These are phyloP conservation scores for Ptycholaimellus sp. DNA, from an alignment of 2,888 invertebrate genomes.

Conservation along the genomic window DNA sequence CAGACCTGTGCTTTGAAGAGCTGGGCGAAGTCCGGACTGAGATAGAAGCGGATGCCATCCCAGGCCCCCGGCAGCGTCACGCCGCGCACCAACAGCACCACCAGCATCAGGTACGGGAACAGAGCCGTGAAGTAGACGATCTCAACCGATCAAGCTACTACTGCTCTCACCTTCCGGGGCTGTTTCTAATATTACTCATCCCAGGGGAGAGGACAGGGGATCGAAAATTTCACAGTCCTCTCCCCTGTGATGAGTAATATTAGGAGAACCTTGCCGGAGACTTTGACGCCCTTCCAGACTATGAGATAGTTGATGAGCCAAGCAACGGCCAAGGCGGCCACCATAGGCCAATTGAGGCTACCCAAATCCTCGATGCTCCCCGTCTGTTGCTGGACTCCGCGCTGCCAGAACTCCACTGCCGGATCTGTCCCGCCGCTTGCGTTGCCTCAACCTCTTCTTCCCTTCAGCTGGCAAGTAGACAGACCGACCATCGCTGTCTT, in stretches of 20 bases:
- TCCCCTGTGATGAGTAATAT: background rate
- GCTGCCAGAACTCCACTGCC: background rate
- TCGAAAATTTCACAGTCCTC: background rate
- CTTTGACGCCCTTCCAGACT: conserved; percentile 63
- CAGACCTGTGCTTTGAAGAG: conserved; percentile 60
- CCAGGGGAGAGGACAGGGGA: background rate
- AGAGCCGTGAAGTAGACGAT: conserved; percentile 85
- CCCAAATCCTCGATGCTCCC: conserved; percentile 54
- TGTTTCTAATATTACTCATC: background rate
- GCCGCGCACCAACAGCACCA: conserved; percentile 61
- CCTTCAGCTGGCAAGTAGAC: no score
- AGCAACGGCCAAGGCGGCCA: conserved; percentile 61
- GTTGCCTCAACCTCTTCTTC: background rate
- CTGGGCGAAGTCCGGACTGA: conserved; percentile 70
- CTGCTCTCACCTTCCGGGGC: no score
- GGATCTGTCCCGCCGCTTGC: background rate
- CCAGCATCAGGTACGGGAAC: conserved; percentile 51
- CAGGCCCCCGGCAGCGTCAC: conserved; percentile 70
- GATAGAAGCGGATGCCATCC: conserved; percentile 70
- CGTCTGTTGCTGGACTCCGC: conserved; percentile 1
- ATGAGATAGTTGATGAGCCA: conserved; percentile 95
- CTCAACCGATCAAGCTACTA: conserved; percentile 20
- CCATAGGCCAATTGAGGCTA: conserved; percentile 68
- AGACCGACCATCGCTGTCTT: no score
- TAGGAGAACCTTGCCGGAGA: conserved; percentile 66